phyloP scores from a whole-genome alignment of 1,140 invertebrate genomes.

The Drosophila pallidifrons region DNA sequence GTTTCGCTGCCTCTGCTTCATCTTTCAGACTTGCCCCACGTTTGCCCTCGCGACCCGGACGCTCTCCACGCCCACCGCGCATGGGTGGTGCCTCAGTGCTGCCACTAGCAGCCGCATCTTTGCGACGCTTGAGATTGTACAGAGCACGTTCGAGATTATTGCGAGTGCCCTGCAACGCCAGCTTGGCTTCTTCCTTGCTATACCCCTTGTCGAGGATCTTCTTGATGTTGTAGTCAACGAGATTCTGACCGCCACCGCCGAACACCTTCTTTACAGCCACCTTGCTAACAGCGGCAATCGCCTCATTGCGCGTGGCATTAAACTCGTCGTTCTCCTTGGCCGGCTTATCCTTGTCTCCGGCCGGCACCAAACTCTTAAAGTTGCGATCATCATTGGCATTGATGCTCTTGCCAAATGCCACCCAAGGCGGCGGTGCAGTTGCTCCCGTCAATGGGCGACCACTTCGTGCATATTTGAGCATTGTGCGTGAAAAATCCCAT shows the following conservation, averaged over 20 bases:
- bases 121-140: constrained; percentile 88
- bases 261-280: constrained; percentile 91
- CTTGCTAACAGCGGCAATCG: constrained; percentile 93
- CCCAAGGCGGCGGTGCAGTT: constrained; percentile 94
- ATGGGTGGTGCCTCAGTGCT: constrained; percentile 68
- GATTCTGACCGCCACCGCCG: constrained; percentile 89
- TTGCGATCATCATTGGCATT: constrained; percentile 86
- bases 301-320: constrained; percentile 93
- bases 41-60: constrained; percentile 61
- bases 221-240: constrained; percentile 92
- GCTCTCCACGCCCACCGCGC: constrained; percentile 84
- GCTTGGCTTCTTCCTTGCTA: constrained; percentile 90
- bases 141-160: constrained; percentile 91
- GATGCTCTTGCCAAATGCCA: constrained; percentile 93
- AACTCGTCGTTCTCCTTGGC: constrained; percentile 92
- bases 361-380: constrained; percentile 88
- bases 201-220: constrained; percentile 93
- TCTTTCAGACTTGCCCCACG: constrained; percentile 86
- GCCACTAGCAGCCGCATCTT: constrained; percentile 84
- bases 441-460: constrained; percentile 87
- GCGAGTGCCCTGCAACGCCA: constrained; percentile 89
- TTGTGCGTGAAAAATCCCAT: constrained; percentile 94
- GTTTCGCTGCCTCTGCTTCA: constrained; percentile 88
- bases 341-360: constrained; percentile 87
- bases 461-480: constrained; percentile 90